Conservation (phyloP, 2,797 vertebrate species). For the Smutsia gigantea region DNA sequence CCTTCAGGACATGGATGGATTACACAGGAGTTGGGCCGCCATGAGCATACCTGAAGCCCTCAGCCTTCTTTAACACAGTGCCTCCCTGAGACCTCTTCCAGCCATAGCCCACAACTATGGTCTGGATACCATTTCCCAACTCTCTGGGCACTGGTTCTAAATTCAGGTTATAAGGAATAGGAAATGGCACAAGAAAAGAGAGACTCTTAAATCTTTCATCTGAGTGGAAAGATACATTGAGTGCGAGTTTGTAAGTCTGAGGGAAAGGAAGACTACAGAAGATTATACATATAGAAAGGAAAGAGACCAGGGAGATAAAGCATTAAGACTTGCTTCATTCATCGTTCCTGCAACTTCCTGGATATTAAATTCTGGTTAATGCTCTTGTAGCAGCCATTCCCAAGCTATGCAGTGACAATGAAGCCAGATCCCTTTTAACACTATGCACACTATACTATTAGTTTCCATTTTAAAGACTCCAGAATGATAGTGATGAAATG, state of each 20-base stretch:
- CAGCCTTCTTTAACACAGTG: background rate
- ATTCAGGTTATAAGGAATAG: background rate
- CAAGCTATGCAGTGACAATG: background rate
- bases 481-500: slow-evolving; percentile 43
- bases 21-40: background rate
- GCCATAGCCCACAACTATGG: background rate
- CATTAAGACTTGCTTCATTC: background rate
- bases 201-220: background rate
- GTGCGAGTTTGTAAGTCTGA: background rate
- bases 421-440: slow-evolving; percentile 34
- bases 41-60: background rate
- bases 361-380: background rate
- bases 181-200: background rate
- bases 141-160: background rate
- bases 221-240: background rate
- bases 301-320: background rate
- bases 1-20: background rate
- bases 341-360: background rate
- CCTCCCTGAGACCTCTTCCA: background rate
- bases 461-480: slow-evolving; percentile 68
- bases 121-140: background rate
- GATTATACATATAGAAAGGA: background rate
- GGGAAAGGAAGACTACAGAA: background rate
- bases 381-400: background rate
- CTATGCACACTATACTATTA: slow-evolving; percentile 20